Base-by-base conservation (phyloP, 2,888 invertebrate genomes). In the Aphidius colemani region DNA sequence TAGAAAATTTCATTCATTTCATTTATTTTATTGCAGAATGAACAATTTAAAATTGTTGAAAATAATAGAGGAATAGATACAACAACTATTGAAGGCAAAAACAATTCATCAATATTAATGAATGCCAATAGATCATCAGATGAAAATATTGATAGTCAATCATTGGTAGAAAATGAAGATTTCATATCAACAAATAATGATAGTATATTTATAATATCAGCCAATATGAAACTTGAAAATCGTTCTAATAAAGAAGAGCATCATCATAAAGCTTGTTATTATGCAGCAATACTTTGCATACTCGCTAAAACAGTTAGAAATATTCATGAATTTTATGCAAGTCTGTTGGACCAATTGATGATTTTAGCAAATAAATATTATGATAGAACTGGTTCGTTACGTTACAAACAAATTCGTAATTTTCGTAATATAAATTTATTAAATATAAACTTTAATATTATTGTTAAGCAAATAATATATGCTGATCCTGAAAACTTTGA, bases 251-350 rank as follows among this genome's bases (percentile, higher is more conserved):
- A 39, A 2, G 74, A 78, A 30, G 48, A 61, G 0, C 67, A 65
- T 18, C 73, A 81, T 18, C 76, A 77, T 43, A 80, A 78, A 50
- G 60, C 74, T 4, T 82, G 82, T 51, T 78, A 74, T 56, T 79
- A 72, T 48, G 70, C 79, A 1, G 73, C 78, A 0, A 70, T 81
- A 40, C 56, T 81, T 0, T 78, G 78, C 53, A 74, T 81, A 5
- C 66, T 82, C 4, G 67, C 74, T 0, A 82, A 79, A 70, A 74
- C 76, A 7, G 69, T 69, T 9, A 30, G 70, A 5, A 66, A 75
- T n/a, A 70, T 71, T 0, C 50, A 75, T 7, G 41, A 66, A 4
- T 77, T 82, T 53, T 62, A 61, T 3, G 63, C 70, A 2, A 72
- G 65, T 4, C 65, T 68, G 4, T 64, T 82, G 8, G 78, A 82